phyloP scores from a whole-genome alignment of 2,113 vertebrate genomes.

The Semnornis frantzii region DNA sequence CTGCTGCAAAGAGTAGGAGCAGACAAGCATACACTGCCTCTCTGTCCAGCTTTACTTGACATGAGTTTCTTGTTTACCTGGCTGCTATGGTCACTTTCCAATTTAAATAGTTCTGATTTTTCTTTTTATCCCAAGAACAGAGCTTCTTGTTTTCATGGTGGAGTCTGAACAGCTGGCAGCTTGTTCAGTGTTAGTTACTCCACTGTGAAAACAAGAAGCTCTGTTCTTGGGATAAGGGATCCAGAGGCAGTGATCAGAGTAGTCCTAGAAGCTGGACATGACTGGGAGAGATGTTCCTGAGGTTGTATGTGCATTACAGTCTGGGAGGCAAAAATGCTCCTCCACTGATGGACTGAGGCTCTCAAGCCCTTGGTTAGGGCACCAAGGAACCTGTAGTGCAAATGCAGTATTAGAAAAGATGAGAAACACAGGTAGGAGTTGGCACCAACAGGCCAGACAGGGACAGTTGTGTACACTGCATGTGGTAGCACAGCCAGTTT shows the following conservation, averaged over 20 bases:
- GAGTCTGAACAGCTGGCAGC: no score
- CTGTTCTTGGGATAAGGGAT: not conserved
- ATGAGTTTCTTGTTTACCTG: constrained; percentile 60
- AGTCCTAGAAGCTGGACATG: not conserved
- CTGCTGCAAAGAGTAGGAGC: not conserved
- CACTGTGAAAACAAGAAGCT: constrained; percentile 18
- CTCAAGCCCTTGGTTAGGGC: not conserved
- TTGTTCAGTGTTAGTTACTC: not conserved
- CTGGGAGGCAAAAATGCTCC: not conserved
- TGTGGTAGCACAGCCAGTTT: not conserved
- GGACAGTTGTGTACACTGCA: not conserved
- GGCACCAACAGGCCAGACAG: not conserved
- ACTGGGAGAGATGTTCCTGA: not conserved
- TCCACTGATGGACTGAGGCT: not conserved
- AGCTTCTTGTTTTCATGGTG: not conserved
- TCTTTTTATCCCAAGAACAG: not conserved
- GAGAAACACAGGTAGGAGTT: not conserved
- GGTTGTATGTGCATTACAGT: not conserved
- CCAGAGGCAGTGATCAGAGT: not conserved
- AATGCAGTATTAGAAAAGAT: not conserved
- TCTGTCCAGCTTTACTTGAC: constrained; percentile 30
- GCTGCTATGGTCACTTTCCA: constrained; percentile 47
- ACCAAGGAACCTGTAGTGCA: not conserved
- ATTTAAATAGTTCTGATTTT: constrained; percentile 37
- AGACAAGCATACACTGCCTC: not conserved